Conservation (phyloP, 2,113 vertebrate species). For the Grantiella picta region DNA sequence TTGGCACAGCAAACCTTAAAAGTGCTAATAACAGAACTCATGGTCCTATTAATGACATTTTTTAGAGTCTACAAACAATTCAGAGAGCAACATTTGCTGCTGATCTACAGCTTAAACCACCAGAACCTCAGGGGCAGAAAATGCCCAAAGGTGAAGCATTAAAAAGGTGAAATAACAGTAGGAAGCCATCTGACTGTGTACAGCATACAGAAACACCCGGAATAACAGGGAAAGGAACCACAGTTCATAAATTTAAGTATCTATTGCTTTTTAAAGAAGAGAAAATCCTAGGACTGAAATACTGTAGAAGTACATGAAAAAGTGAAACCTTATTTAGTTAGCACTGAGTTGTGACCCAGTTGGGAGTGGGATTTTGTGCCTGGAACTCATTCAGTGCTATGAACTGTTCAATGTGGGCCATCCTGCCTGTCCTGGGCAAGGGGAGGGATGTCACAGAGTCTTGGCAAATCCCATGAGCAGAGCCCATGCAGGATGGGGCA, state of each 20-base stretch:
- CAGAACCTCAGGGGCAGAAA: neutral
- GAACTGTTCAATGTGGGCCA: neutral
- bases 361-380: neutral
- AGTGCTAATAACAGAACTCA: neutral
- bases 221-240: neutral
- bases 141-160: neutral
- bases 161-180: neutral
- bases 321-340: neutral
- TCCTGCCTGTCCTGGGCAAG: neutral
- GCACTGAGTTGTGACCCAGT: neutral
- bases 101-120: neutral
- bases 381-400: fast-evolving
- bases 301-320: neutral
- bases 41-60: neutral
- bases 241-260: neutral
- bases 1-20: neutral
- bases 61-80: neutral
- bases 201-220: neutral
- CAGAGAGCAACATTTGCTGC: neutral
- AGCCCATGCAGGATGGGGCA: neutral
- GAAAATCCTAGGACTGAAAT: neutral
- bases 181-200: neutral
- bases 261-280: neutral
- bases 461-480: neutral
- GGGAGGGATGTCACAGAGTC: neutral